phyloP scores from a whole-genome alignment of 2,113 vertebrate genomes.

The Ardeotis arabs region DNA sequence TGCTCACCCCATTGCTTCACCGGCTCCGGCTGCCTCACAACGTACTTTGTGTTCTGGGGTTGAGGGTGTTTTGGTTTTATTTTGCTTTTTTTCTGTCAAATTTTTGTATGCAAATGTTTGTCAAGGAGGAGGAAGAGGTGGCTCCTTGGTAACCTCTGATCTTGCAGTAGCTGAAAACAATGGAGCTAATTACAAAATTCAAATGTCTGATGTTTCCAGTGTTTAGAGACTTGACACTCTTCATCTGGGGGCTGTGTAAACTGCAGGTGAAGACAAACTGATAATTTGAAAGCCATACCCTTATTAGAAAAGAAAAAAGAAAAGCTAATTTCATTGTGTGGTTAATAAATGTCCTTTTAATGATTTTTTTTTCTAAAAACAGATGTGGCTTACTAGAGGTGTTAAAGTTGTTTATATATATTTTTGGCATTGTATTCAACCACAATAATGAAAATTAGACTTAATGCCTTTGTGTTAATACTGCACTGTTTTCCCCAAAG shows the following conservation, averaged over 20 bases:
- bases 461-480: neutral
- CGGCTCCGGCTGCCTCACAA: neutral
- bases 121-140: neutral
- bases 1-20: accelerated
- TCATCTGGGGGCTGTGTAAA: neutral
- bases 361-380: neutral
- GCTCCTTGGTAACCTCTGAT: neutral
- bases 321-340: neutral
- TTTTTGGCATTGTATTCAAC: neutral
- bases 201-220: neutral
- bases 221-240: neutral
- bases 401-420: neutral
- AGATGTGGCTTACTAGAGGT: neutral
- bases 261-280: neutral
- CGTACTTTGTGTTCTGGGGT: neutral
- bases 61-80: neutral
- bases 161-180: neutral
- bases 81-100: neutral
- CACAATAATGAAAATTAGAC: neutral
- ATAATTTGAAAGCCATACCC: neutral
- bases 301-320: neutral
- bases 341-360: neutral
- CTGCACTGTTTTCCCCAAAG: neutral
- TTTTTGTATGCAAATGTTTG: neutral
- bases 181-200: neutral